Evolutionary conservation across 2,113 vertebrate genomes (phyloP).

Genomic region (Cnemophilus loriae): DNA sequence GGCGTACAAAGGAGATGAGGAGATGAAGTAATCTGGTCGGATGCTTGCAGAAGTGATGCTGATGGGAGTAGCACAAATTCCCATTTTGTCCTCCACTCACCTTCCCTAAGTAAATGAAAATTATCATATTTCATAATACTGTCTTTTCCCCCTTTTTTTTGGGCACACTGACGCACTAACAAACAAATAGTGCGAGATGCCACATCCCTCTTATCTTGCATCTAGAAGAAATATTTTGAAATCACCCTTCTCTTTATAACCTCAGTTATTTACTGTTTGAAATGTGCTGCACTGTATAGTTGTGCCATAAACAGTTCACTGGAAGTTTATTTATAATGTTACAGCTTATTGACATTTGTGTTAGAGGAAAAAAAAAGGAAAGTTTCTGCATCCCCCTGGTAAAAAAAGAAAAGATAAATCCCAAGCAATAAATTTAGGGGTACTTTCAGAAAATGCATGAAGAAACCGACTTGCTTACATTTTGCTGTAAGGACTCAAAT

Average conservation of each 20-base stretch:
- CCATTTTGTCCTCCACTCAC: not conserved
- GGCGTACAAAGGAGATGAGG: not conserved
- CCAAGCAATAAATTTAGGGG: not conserved
- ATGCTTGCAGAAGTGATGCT: not conserved
- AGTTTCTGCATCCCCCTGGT: not conserved
- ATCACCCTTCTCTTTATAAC: not conserved
- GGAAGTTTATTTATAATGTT: not conserved
- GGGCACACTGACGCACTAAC: not conserved
- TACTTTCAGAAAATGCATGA: not conserved
- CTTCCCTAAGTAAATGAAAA: not conserved
- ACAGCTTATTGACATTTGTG: not conserved
- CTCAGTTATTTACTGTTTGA: not conserved
- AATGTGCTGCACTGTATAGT: not conserved
- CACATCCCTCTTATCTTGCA: not conserved
- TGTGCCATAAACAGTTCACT: not conserved
- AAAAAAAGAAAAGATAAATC: not conserved
- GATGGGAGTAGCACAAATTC: not conserved
- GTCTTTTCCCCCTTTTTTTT: rapidly evolving
- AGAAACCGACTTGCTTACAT: not conserved
- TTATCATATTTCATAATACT: not conserved
- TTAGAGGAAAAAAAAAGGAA: not conserved
- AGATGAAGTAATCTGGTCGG: not conserved
- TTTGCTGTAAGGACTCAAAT: not conserved
- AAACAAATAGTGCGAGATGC: not conserved
- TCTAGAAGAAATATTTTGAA: not conserved